Conservation (phyloP, 2,888 invertebrate species). For the Dicroscelio sp. region DNA sequence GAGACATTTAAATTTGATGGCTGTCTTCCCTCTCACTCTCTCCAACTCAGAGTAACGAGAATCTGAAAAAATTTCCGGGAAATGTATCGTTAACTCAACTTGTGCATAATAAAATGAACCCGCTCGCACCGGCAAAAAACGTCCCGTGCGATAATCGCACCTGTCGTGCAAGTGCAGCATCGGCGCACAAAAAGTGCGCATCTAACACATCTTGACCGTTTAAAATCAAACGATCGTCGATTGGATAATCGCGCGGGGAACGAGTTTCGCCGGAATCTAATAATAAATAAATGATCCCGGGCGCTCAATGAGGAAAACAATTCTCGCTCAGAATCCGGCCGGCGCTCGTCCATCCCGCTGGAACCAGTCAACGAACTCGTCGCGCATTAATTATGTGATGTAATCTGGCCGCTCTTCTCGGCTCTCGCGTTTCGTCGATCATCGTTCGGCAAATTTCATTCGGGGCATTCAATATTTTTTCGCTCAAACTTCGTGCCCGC, state of each 20-base stretch:
- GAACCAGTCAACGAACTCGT: slow-evolving; percentile 89
- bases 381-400: slow-evolving; percentile 90
- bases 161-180: slow-evolving; percentile 43
- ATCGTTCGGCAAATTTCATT: slow-evolving; percentile 47
- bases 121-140: slow-evolving; percentile 40
- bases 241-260: slow-evolving; percentile 52
- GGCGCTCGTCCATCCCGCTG: slow-evolving; percentile 52
- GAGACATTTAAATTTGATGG: too few species aligned
- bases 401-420: slow-evolving; percentile 86
- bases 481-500: background rate
- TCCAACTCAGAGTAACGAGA: too few species aligned
- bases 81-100: slow-evolving; percentile 35
- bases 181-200: slow-evolving; percentile 33
- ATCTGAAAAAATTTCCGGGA: slow-evolving; percentile 31
- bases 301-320: slow-evolving; percentile 73
- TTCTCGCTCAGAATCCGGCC: slow-evolving; percentile 66
- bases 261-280: slow-evolving; percentile 69
- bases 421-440: slow-evolving; percentile 65
- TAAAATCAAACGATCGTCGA: slow-evolving; percentile 55
- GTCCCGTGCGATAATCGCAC: slow-evolving; percentile 43
- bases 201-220: slow-evolving; percentile 42
- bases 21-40: too few species aligned
- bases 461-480: slow-evolving; percentile 15
- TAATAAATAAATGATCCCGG: slow-evolving; percentile 61
- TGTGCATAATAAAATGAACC: slow-evolving; percentile 54